Evolutionary conservation across 1,140 invertebrate species (phyloP), one percentile per base, ranked within the genome.

Genomic region (Megalonaias nervosa): DNA sequence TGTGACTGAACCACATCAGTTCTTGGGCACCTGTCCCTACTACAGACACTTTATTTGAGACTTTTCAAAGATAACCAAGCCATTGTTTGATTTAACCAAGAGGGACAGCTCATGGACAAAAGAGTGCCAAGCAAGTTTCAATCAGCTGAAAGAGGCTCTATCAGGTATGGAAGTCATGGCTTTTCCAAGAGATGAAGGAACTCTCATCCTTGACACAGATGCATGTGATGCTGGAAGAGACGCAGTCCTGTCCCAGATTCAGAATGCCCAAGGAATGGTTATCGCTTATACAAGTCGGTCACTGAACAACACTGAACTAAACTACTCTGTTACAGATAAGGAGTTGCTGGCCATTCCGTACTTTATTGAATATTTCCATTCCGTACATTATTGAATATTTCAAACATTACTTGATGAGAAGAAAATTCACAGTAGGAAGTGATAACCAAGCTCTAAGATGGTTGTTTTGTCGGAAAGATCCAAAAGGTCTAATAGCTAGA

Each of bases 141-240:
- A 79, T 57, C 4, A 59, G 21, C 3, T 66, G 16, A 55, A 69
- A 23, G 2, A 2, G 16, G 23, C 1, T 23, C 23, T 69, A 23
- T 19, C 56, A 69, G 48, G 26, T n/a, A 31, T 76, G n/a, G 79
- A 80, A 59, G 58, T 84, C n/a, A 56, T 81, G 5, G 60, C 61
- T 56, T 78, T 74, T n/a, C 57, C 71, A n/a, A n/a, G 66, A 21
- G 23, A 17, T 19, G 26, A 26, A 26, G 26, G 26, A 26, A 26
- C 26, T 26, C 2, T 26, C 26, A 26, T 26, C 26, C 26, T 26
- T 1, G 26, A 26, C 26, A 26, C 26, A 26, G 1, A 26, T 26
- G 26, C 26, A 26, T 26, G 26, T 26, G 26, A 26, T 26, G 26
- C 26, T 26, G 26, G 26, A 26, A 26, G 1, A 26, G 26, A 2